These are phyloP conservation scores for Limnephilus auricula DNA, from an alignment of 2,888 invertebrate species.

Conservation along the genomic window DNA sequence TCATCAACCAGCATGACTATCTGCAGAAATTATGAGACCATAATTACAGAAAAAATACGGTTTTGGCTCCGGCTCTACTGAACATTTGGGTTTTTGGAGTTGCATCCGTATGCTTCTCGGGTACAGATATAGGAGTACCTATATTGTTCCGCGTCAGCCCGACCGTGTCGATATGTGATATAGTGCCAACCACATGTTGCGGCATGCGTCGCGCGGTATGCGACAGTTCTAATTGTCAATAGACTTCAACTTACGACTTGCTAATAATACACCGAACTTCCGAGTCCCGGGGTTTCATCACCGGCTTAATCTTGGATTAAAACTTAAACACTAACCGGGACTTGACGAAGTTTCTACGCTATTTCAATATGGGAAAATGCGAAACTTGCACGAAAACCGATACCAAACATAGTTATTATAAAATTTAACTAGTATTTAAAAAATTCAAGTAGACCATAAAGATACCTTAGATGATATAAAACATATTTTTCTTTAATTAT, in stretches of 20 bases:
- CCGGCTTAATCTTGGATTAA: neutral
- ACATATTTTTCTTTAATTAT: too few relatives aligned
- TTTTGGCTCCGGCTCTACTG: too few relatives aligned
- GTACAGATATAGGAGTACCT: too few relatives aligned
- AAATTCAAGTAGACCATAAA: too few relatives aligned
- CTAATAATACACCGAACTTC: neutral
- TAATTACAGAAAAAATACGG: too few relatives aligned
- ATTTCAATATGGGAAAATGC: neutral
- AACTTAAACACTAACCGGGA: neutral
- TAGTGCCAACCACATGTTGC: neutral
- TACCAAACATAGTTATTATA: too few relatives aligned
- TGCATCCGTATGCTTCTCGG: too few relatives aligned
- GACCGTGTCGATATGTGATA: slow-evolving; percentile 2
- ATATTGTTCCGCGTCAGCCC: neutral
- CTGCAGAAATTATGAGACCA: too few relatives aligned
- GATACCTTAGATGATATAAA: too few relatives aligned
- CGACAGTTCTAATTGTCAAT: neutral
- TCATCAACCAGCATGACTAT: too few relatives aligned
- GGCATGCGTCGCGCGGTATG: neutral
- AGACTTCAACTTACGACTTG: neutral
- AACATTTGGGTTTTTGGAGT: too few relatives aligned
- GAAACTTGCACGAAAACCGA: neutral
- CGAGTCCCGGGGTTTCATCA: neutral
- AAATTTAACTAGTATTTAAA: neutral
- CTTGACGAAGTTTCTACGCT: neutral